Conservation (phyloP, 30 jellyfish, hydroid and myxozoan species). For the Turritopsis rubra region DNA sequence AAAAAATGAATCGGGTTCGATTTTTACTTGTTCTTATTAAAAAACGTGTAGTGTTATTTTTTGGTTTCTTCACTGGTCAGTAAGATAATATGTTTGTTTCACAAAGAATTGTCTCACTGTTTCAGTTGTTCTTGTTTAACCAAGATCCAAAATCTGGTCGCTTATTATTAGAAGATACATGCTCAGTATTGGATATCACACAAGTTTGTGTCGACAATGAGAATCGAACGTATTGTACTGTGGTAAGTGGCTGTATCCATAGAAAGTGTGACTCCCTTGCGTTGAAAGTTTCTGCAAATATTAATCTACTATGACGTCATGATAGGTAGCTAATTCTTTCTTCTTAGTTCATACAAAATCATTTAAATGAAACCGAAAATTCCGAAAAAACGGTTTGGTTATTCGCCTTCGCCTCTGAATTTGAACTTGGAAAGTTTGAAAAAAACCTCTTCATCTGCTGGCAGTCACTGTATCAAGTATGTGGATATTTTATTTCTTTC, state of each 20-base stretch:
- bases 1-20: too few species aligned
- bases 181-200: constrained; percentile 57
- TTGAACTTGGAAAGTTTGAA: constrained; percentile 91
- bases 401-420: constrained; percentile 65
- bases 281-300: too few species aligned
- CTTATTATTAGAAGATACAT: constrained; percentile 43
- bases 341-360: constrained; percentile 56
- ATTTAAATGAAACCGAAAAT: constrained; percentile 35
- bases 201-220: constrained; percentile 82
- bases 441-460: constrained; percentile 69
- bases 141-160: constrained; percentile 54
- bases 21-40: too few species aligned
- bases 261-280: background rate
- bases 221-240: constrained; percentile 58
- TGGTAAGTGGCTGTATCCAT: constrained; percentile 41
- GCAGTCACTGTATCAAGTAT: constrained; percentile 83
- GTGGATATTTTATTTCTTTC: too few species aligned
- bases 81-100: too few species aligned
- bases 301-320: background rate
- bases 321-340: background rate
- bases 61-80: too few species aligned
- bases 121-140: constrained; percentile 57
- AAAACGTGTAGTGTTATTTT: too few species aligned
- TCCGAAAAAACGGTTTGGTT: constrained; percentile 61
- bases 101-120: too few species aligned